These are phyloP conservation scores for Pseudorasbora parva DNA, from an alignment of 2,113 vertebrate genomes.

Conservation along the genomic window DNA sequence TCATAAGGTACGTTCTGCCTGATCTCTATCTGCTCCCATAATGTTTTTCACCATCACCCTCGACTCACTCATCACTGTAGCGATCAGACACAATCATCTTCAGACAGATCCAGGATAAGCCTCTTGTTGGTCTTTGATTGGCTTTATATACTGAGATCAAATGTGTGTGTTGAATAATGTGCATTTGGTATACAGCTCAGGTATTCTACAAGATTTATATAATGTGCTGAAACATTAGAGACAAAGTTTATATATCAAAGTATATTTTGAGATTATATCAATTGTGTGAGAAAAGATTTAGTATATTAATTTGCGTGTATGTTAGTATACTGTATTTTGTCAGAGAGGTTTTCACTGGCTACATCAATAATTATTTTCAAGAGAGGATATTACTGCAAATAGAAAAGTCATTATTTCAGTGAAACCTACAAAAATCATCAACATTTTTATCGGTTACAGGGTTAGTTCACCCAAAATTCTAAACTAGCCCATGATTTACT, in stretches of 20 bases:
- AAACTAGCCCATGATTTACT: too few species aligned
- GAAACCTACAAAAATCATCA: neutral
- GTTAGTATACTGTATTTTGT: neutral
- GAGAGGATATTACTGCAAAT: constrained; percentile 32
- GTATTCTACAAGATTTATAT: neutral
- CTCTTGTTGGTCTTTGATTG: constrained; percentile 30
- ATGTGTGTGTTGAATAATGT: neutral
- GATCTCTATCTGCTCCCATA: constrained; percentile 40
- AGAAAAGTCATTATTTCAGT: constrained; percentile 41
- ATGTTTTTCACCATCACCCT: constrained; percentile 16
- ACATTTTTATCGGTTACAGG: constrained; percentile 20
- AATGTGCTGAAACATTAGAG: neutral
- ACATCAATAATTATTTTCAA: constrained; percentile 38
- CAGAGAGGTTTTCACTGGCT: neutral
- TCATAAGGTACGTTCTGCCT: constrained; percentile 12
- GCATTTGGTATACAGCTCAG: neutral
- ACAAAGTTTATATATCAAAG: neutral
- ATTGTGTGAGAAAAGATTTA: neutral
- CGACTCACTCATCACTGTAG: constrained; percentile 13
- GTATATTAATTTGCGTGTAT: neutral
- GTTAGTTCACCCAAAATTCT: too few species aligned
- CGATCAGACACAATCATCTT: constrained; percentile 49
- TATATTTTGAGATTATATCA: neutral
- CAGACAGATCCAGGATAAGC: constrained; percentile 44
- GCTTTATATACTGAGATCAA: neutral